phyloP scores from a whole-genome alignment of 2,888 invertebrate genomes.

The Allacma fusca region DNA sequence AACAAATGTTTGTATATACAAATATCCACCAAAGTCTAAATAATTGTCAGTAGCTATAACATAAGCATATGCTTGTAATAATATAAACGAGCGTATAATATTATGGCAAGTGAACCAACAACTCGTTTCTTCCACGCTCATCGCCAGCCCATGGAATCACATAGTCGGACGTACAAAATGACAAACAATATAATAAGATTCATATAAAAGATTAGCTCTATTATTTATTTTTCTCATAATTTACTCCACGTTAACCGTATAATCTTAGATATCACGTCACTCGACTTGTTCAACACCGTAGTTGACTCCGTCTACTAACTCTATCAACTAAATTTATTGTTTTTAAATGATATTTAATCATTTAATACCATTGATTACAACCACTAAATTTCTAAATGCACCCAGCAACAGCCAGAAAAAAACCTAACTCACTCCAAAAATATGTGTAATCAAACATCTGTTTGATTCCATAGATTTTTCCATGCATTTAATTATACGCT shows the following conservation, averaged over 20 bases:
- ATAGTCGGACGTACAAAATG: no score
- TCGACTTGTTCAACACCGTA: not conserved
- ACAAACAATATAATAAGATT: not conserved
- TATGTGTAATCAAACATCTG: conserved; percentile 23
- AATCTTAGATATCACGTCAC: conserved; percentile 24
- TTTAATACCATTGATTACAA: conserved; percentile 2
- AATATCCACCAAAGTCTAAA: not conserved
- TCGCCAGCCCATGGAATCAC: no score
- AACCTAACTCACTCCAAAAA: not conserved
- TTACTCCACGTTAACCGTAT: conserved; percentile 22
- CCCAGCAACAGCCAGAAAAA: not conserved
- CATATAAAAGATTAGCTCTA: conserved; percentile 20
- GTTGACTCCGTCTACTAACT: not conserved
- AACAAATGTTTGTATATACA: not conserved
- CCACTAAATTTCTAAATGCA: not conserved
- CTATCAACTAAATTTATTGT: not conserved
- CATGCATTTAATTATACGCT: not conserved
- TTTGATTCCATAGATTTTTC: not conserved
- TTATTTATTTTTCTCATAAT: conserved; percentile 38
- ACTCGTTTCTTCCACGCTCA: no score
- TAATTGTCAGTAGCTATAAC: not conserved
- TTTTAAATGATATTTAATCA: conserved; percentile 1
- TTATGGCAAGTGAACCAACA: no score
- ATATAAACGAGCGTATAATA: no score
- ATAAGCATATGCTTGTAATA: not conserved